phyloP scores from a whole-genome alignment of 2,113 vertebrate genomes.

The Picathartes gymnocephalus region DNA sequence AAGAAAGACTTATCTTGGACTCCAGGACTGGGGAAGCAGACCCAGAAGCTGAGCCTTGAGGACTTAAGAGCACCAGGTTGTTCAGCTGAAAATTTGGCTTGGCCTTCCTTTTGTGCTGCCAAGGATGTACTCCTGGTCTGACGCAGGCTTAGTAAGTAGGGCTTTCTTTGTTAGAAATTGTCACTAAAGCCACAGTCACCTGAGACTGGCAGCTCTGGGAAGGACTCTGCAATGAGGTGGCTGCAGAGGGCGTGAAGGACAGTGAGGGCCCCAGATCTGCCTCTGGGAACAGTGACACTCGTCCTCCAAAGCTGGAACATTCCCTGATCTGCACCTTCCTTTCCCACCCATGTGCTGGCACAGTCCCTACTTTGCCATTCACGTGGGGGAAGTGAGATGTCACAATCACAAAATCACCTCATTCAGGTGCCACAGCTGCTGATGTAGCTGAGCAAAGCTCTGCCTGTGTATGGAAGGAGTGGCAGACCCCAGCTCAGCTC shows the following conservation, averaged over 20 bases:
- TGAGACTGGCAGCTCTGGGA: neutral
- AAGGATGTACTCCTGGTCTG: neutral
- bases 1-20: neutral
- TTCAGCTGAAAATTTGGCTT: neutral
- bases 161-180: neutral
- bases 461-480: neutral
- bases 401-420: neutral
- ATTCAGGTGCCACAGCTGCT: neutral
- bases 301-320: neutral
- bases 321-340: neutral
- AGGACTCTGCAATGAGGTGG: neutral
- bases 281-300: neutral
- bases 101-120: neutral
- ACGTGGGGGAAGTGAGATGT: neutral
- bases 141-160: neutral
- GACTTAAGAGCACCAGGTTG: neutral
- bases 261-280: neutral
- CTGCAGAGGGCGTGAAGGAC: neutral
- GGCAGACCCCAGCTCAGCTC: neutral
- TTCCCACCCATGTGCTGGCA: neutral
- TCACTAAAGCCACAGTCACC: neutral
- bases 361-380: neutral
- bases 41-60: neutral
- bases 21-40: neutral
- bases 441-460: neutral